phyloP scores from a whole-genome alignment of 2,797 vertebrate genomes.

The Falco biarmicus region DNA sequence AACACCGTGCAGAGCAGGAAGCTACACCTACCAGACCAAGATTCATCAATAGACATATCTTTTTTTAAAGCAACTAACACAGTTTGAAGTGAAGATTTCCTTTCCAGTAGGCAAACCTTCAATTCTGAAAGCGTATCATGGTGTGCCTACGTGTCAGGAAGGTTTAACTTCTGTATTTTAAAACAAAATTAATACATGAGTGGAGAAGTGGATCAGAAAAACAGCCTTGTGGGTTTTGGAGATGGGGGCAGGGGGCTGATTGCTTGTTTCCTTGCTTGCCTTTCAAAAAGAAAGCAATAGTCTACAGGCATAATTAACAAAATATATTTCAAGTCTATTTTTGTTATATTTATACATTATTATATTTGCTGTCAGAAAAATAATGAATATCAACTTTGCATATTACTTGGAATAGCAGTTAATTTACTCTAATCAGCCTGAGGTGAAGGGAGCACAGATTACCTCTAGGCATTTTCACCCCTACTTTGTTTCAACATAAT shows the following conservation, averaged over 20 bases:
- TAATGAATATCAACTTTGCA: constrained; percentile 13
- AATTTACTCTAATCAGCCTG: constrained; percentile 51
- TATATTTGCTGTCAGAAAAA: constrained; percentile 1
- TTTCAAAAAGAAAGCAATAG: not conserved
- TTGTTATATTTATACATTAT: not conserved
- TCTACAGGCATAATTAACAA: not conserved
- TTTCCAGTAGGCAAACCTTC: not conserved
- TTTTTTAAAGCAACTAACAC: not conserved
- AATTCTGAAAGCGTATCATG: not conserved
- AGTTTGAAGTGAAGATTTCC: not conserved
- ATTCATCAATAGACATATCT: not conserved
- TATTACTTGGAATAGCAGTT: constrained; percentile 24
- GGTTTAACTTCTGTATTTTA: not conserved
- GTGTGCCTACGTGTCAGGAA: not conserved
- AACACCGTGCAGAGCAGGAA: not conserved
- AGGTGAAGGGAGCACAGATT: constrained; percentile 59
- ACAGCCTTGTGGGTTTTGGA: not conserved
- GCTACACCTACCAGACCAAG: not conserved
- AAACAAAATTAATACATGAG: not conserved
- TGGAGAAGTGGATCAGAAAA: not conserved
- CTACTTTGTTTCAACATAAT: constrained; percentile 3
- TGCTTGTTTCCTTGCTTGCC: not conserved
- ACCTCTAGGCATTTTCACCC: not conserved
- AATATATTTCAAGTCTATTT: not conserved
- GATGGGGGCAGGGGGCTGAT: not conserved